These are phyloP conservation scores for Vanessa cardui DNA, from an alignment of 2,888 invertebrate genomes.

Conservation along the genomic window DNA sequence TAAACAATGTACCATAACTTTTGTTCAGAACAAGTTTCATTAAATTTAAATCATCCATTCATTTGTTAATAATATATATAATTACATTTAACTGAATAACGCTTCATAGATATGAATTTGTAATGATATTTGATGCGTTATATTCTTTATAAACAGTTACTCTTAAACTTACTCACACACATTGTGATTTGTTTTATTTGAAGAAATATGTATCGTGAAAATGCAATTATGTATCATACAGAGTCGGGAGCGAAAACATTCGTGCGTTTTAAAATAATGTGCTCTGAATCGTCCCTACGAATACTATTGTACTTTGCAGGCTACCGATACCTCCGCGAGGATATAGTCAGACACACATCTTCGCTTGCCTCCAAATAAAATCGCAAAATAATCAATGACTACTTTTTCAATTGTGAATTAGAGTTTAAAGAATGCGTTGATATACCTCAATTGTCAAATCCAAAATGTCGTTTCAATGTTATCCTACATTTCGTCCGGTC, in stretches of 20 bases:
- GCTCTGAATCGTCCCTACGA: conserved; percentile 48
- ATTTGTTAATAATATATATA: too few relatives aligned
- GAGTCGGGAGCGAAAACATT: conserved; percentile 31
- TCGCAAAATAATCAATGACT: conserved; percentile 21
- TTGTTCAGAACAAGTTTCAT: too few relatives aligned
- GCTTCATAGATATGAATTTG: too few relatives aligned
- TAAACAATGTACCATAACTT: too few relatives aligned
- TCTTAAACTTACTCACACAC: not conserved
- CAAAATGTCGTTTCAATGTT: too few relatives aligned
- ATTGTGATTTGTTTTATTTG: not conserved
- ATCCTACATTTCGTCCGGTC: too few relatives aligned
- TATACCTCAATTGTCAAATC: not conserved
- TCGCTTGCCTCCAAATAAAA: conserved; percentile 15
- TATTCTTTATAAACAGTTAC: too few relatives aligned
- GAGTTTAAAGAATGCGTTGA: not conserved
- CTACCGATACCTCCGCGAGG: conserved; percentile 50
- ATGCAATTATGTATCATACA: not conserved
- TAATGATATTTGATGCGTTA: too few relatives aligned
- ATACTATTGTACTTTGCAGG: conserved; percentile 76
- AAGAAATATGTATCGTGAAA: not conserved
- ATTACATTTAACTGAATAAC: too few relatives aligned
- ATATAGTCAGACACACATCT: conserved; percentile 25
- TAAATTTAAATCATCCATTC: too few relatives aligned
- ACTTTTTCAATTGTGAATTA: conserved; percentile 13
- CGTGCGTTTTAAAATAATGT: conserved; percentile 39